Base-by-base conservation (phyloP, 2,113 vertebrate genomes). In the Caranx ignobilis region DNA sequence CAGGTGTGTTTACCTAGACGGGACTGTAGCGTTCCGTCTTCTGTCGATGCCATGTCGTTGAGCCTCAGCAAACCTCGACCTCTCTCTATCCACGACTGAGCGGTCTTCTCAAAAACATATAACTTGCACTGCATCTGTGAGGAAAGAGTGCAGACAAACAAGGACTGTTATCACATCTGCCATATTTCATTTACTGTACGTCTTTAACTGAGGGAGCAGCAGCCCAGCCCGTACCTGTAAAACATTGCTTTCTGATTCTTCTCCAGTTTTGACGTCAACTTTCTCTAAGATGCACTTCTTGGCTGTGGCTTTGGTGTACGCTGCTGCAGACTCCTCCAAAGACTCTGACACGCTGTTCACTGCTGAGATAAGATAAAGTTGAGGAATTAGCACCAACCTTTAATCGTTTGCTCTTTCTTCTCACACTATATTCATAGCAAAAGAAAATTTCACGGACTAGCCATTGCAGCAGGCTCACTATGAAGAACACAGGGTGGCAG, bases 21-120 rank as follows among this genome's bases (percentile, higher is more conserved):
- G 34, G 98, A 99, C 85, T 98, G 98, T 88, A 99, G 91, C 0
- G 96, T 96, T 65, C 98, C 98, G 0, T 98, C 97, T 0, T 99
- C 98, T 0, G 97, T 95, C 0, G 98, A 98, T 0, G 98, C 97
- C 98, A 99, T 99, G 82, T 99, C 98, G 6, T 99, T 99, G 84
- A 99, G 97, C 86, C 98, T 95, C 85, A 99, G 96, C 59, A 98
- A 95, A 11, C 98, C 98, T 85, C 98, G 95, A 79, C 98, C 98
- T 89, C 98, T 93, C 79, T 99, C 98, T 89, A 99, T 98, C 98
- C 98, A 99, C 0, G 98, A 98, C 94, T 99, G 98, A n/a, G 96
- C 97, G 4, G 87, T 95, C 94, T 99, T 99, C 92, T 99, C 98
- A 84, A 99, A 99, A 63, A 99, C 97, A 77, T 99, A 99, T 81